Conservation (phyloP, 2,888 invertebrate genomes). For the Trissolcus japonicus region DNA sequence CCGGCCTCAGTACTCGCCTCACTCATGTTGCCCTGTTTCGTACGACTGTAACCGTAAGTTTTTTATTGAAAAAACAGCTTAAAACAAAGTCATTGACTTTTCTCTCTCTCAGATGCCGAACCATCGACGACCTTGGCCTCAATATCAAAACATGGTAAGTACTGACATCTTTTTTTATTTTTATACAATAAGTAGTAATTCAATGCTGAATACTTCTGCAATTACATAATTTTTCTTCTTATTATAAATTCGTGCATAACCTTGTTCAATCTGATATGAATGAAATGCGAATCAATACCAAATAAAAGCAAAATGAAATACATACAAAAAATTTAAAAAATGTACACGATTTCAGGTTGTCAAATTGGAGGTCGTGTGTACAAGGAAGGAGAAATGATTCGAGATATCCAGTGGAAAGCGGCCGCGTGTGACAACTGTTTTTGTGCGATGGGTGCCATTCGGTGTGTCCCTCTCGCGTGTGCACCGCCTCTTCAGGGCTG, state of each 20-base stretch:
- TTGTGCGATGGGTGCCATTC: constrained; percentile 84
- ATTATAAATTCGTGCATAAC: too few relatives aligned
- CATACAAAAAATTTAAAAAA: background rate
- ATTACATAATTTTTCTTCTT: too few relatives aligned
- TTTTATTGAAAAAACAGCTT: background rate
- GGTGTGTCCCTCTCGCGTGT: constrained; percentile 87
- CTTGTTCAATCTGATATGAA: too few relatives aligned
- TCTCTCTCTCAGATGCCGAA: constrained; percentile 56
- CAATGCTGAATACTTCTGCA: too few relatives aligned
- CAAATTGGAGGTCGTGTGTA: constrained; percentile 80
- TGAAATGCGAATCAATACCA: too few relatives aligned
- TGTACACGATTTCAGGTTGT: constrained; percentile 79
- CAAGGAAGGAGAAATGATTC: constrained; percentile 85
- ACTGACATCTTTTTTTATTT: background rate
- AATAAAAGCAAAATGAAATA: too few relatives aligned
- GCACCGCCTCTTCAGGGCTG: constrained; percentile 87
- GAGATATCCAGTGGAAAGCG: constrained; percentile 77
- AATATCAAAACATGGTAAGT: constrained; percentile 66
- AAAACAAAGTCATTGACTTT: constrained; percentile 21
- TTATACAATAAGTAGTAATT: background rate
- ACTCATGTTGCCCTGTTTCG: constrained; percentile 88
- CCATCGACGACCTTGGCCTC: constrained; percentile 65
- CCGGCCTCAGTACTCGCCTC: constrained; percentile 80
- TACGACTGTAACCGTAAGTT: constrained; percentile 82
- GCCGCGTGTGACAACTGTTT: constrained; percentile 86